These are phyloP conservation scores for Folsomia candida DNA, from an alignment of 2,888 invertebrate species.

Conservation along the genomic window DNA sequence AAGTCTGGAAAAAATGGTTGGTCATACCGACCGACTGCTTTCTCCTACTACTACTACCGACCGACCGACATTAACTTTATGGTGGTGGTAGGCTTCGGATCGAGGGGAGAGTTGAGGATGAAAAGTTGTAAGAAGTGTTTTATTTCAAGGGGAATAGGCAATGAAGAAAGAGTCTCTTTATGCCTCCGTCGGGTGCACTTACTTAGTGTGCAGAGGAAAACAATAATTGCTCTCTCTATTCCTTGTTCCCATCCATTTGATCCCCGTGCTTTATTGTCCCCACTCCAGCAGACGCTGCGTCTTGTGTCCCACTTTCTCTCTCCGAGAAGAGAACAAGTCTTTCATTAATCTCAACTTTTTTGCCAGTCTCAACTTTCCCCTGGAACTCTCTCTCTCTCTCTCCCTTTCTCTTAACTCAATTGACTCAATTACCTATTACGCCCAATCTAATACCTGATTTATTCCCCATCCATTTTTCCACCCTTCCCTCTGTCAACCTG, in stretches of 20 bases:
- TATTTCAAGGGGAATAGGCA: conserved; percentile 37
- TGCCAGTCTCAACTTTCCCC: conserved; percentile 9
- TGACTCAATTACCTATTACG: background rate
- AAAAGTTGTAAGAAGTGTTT: conserved; percentile 25
- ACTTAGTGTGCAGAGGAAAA: conserved; percentile 50
- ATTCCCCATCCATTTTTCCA: background rate
- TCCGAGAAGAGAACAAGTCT: background rate
- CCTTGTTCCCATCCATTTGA: conserved; percentile 44
- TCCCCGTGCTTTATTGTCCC: conserved; percentile 40
- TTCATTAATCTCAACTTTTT: conserved; percentile 20
- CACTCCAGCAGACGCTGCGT: background rate
- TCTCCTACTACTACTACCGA: too few relatives aligned
- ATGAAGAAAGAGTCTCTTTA: conserved; percentile 49
- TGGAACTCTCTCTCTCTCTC: background rate
- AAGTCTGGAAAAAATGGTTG: conserved; percentile 20
- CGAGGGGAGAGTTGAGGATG: conserved; percentile 9
- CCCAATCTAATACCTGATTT: background rate
- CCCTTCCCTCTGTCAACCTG: background rate
- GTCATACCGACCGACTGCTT: too few relatives aligned
- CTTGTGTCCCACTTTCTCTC: conserved; percentile 7
- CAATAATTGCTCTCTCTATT: conserved; percentile 50
- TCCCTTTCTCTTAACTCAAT: background rate
- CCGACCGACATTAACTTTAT: conserved; percentile 49
- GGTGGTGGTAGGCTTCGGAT: conserved; percentile 9
- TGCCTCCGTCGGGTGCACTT: conserved; percentile 50